Percentiles rank a stretch among this genome's conserved stretches.
These are phyloP conservation scores for Lochmaea capreae DNA, from an alignment of 2,888 invertebrate species.

Conservation along the genomic window DNA sequence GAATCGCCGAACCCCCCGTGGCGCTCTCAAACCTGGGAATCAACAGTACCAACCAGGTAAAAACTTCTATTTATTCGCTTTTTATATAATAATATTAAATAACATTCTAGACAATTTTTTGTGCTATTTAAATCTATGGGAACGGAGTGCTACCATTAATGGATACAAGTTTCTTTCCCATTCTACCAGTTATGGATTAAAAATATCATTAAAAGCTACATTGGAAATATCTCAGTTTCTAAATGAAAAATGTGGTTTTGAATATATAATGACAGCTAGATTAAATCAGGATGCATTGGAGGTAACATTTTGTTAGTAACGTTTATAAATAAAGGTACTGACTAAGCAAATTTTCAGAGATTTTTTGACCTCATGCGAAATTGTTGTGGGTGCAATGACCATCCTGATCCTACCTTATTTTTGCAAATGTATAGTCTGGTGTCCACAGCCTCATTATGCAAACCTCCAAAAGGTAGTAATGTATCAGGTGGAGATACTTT, in stretches of 20 bases:
- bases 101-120: background rate
- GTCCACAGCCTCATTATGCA: background rate
- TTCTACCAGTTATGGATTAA: background rate
- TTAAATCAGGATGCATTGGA: conserved; percentile 1
- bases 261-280: conserved; percentile 3
- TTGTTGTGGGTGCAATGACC: background rate
- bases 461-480: conserved; percentile 1
- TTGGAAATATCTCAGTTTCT: no score
- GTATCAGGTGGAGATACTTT: background rate
- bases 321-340: background rate
- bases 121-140: conserved; percentile 1
- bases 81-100: no score
- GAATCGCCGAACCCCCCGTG: no score
- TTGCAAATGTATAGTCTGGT: background rate
- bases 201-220: no score
- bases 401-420: background rate
- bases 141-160: background rate
- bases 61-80: no score
- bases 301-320: background rate
- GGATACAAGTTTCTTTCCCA: background rate
- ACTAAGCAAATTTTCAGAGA: background rate
- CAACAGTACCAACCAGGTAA: no score
- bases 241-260: background rate
- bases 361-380: conserved; percentile 1
- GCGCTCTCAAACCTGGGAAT: no score